Conservation (phyloP, 2,113 vertebrate genomes). For the Perca fluviatilis region DNA sequence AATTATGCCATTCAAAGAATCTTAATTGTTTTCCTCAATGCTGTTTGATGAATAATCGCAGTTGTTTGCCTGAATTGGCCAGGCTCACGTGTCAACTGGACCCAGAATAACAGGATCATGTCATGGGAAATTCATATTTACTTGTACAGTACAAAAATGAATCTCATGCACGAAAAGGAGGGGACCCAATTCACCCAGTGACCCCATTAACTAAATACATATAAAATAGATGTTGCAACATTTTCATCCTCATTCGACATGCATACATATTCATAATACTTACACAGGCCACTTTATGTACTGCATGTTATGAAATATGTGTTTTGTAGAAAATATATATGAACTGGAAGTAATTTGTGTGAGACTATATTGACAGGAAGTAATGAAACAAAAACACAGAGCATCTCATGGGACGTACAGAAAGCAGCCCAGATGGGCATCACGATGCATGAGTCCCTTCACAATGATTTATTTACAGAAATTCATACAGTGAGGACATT, state of each 20-base stretch:
- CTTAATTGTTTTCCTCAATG: too few species aligned
- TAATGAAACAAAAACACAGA: slow-evolving; percentile 30
- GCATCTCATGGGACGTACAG: background rate
- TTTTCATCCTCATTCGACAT: background rate
- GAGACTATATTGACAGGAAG: background rate
- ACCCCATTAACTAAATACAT: background rate
- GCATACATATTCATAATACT: background rate
- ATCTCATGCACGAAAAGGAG: background rate
- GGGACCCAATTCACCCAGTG: too few species aligned
- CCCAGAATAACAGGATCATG: too few species aligned
- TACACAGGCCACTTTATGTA: background rate
- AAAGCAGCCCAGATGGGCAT: slow-evolving; percentile 49
- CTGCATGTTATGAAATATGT: background rate
- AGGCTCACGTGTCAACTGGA: too few species aligned
- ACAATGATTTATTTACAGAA: slow-evolving; percentile 30
- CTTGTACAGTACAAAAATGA: background rate
- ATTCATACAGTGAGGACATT: slow-evolving; percentile 10
- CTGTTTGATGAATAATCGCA: too few species aligned
- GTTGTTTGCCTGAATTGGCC: too few species aligned
- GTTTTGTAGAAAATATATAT: background rate
- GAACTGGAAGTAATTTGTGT: background rate
- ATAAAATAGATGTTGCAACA: background rate
- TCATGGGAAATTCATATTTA: background rate
- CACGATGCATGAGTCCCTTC: slow-evolving; percentile 16
- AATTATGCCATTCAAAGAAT: background rate